Evolutionary conservation across 37 sponge, comb jelly and placozoan genomes (phyloP).

Genomic region (Hormiphora californensis): DNA sequence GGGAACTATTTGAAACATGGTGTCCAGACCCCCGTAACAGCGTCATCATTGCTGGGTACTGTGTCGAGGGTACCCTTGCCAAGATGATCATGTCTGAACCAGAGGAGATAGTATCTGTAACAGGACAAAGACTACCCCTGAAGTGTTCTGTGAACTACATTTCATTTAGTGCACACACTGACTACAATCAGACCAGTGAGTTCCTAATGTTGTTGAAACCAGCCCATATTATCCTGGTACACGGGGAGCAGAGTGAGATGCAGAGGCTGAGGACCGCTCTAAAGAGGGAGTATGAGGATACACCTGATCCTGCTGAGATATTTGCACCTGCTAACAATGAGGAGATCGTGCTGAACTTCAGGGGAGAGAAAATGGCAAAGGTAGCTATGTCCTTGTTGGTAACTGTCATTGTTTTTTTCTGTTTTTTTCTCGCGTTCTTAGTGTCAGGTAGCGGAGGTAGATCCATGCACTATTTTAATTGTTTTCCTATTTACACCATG

Average conservation of each 20-base stretch:
- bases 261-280: constrained; percentile 69
- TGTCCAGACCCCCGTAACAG: constrained; percentile 94
- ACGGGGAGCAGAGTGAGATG: constrained; percentile 96
- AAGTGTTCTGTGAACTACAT: constrained; percentile 89
- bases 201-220: constrained; percentile 82
- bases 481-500: too few relatives aligned
- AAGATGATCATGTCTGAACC: constrained; percentile 89
- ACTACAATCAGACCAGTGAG: constrained; percentile 88
- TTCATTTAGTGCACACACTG: constrained; percentile 95
- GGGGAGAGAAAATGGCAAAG: constrained; percentile 97
- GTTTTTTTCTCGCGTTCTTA: too few relatives aligned
- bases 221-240: constrained; percentile 89
- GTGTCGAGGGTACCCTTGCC: constrained; percentile 97
- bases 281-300: constrained; percentile 79
- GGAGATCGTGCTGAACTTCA: constrained; percentile 84
- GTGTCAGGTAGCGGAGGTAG: too few relatives aligned
- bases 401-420: background rate
- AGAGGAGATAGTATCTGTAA: constrained; percentile 77
- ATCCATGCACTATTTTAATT: too few relatives aligned
- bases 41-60: constrained; percentile 91
- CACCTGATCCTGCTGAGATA: constrained; percentile 61
- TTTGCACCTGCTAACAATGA: constrained; percentile 87
- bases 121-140: constrained; percentile 82
- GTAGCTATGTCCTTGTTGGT: background rate
- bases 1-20: constrained; percentile 96